Conservation (phyloP, 2,888 invertebrate species). For the Rhimphoctona megacephalus region DNA sequence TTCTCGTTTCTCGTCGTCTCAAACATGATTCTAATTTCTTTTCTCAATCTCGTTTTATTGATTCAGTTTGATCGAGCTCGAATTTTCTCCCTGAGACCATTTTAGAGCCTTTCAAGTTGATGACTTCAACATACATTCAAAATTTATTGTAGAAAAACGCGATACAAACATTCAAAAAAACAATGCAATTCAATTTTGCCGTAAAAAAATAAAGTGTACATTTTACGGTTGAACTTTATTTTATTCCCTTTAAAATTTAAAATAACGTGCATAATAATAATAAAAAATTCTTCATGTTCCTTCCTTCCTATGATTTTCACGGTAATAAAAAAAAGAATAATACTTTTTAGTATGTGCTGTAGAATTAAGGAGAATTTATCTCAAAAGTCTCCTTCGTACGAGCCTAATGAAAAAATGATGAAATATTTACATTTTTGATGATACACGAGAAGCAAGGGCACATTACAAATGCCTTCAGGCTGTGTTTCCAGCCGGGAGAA, state of each 20-base stretch:
- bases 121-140: neutral
- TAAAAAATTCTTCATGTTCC: too few relatives aligned
- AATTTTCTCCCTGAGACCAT: neutral
- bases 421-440: constrained; percentile 10
- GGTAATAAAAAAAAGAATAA: neutral
- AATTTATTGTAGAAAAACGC: neutral
- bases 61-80: neutral
- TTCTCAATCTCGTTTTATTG: constrained; percentile 35
- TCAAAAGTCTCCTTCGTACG: constrained; percentile 1
- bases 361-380: constrained; percentile 1
- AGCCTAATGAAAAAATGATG: constrained; percentile 18
- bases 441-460: neutral
- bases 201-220: neutral
- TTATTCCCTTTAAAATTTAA: neutral
- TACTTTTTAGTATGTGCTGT: neutral
- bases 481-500: neutral
- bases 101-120: neutral
- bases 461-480: neutral
- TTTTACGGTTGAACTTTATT: neutral
- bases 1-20: neutral
- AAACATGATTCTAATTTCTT: constrained; percentile 30
- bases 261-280: too few relatives aligned
- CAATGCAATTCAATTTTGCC: neutral
- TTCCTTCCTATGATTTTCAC: neutral
- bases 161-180: neutral